These are phyloP conservation scores for Drosophila nigricruria DNA, from an alignment of 2,888 invertebrate species.

Conservation along the genomic window DNA sequence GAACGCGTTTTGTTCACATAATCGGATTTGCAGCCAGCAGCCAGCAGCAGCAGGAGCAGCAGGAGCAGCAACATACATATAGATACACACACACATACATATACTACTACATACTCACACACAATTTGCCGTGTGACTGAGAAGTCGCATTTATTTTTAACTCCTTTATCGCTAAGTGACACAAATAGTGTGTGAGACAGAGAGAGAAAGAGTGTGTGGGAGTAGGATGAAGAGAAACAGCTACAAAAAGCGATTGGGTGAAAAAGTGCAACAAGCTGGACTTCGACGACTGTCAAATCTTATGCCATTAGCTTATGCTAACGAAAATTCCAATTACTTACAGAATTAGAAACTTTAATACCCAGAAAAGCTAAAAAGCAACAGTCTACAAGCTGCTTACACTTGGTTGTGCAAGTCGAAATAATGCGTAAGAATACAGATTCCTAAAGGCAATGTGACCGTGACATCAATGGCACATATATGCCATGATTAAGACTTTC, in stretches of 20 bases:
- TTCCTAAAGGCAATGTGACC: too few species aligned
- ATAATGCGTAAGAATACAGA: too few species aligned
- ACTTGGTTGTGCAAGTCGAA: not conserved
- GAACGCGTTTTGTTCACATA: conserved; percentile 72
- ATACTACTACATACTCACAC: conserved; percentile 13
- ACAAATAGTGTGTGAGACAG: not conserved
- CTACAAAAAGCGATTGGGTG: not conserved
- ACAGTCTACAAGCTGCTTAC: not conserved
- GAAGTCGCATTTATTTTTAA: conserved; percentile 49
- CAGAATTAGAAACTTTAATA: not conserved
- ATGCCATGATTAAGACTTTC: too few species aligned
- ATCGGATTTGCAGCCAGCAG: conserved; percentile 70
- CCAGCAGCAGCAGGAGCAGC: not conserved
- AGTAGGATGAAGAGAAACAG: too few species aligned
- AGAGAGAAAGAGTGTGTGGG: not conserved
- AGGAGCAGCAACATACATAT: not conserved
- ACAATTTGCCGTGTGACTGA: conserved; percentile 42
- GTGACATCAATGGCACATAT: too few species aligned
- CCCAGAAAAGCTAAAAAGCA: not conserved
- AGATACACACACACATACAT: conserved; percentile 9
- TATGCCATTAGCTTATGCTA: conserved; percentile 4
- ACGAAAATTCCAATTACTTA: conserved; percentile 5
- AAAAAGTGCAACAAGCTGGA: conserved; percentile 18
- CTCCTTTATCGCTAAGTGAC: conserved; percentile 37
- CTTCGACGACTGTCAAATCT: conserved; percentile 17